Conservation (phyloP, 1,140 invertebrate species). For the Eumeta japonica region DNA sequence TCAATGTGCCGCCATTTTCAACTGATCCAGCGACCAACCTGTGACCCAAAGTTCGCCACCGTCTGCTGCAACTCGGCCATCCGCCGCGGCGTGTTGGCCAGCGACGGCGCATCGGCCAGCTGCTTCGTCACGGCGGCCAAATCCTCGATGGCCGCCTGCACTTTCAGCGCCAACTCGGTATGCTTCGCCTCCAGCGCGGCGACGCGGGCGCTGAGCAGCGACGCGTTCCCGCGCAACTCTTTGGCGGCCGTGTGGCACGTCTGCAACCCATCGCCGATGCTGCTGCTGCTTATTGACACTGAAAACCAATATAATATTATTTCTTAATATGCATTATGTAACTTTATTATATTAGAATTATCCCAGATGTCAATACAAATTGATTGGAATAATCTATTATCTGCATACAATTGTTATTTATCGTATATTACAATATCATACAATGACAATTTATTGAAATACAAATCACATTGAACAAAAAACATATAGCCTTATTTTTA, state of each 20-base stretch:
- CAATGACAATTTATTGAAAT: too few species aligned
- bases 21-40: too few species aligned
- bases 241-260: slow-evolving; percentile 64
- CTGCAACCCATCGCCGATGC: slow-evolving; percentile 64
- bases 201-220: slow-evolving; percentile 56
- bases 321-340: slow-evolving; percentile 9
- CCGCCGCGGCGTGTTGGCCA: slow-evolving; percentile 59
- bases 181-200: slow-evolving; percentile 31
- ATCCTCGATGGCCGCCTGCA: slow-evolving; percentile 47
- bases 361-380: too few species aligned
- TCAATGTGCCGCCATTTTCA: too few species aligned
- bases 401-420: too few species aligned
- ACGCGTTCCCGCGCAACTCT: slow-evolving; percentile 64
- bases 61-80: slow-evolving; percentile 56
- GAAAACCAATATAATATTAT: slow-evolving; percentile 24
- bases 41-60: slow-evolving; percentile 62
- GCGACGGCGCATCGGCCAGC: slow-evolving; percentile 59
- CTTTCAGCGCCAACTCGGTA: slow-evolving; percentile 21
- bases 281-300: slow-evolving; percentile 66
- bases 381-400: too few species aligned
- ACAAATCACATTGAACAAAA: too few species aligned
- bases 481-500: too few species aligned
- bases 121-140: slow-evolving; percentile 58
- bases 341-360: too few species aligned
- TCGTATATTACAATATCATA: too few species aligned